Evolutionary conservation across 2,888 invertebrate genomes (phyloP).

Genomic region (Stictocephala bisonia): DNA sequence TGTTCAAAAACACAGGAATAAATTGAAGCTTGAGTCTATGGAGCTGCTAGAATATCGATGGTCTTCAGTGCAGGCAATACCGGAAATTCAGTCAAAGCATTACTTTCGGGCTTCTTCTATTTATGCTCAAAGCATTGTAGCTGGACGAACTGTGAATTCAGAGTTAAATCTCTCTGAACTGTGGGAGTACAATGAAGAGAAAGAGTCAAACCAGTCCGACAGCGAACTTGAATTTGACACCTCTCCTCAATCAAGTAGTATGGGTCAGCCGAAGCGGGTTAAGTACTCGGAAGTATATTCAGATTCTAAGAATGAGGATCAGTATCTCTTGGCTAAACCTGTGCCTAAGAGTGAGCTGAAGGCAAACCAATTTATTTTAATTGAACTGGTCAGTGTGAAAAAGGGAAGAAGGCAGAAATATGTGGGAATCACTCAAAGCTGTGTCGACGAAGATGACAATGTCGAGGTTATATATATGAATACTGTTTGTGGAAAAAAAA

Average conservation of each 20-base stretch:
- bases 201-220: constrained; percentile 31
- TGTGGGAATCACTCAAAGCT: constrained; percentile 36
- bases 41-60: constrained; percentile 26
- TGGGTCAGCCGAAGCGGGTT: constrained; percentile 23
- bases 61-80: constrained; percentile 26
- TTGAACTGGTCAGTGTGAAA: constrained; percentile 24
- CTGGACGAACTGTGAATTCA: constrained; percentile 34
- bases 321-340: constrained; percentile 21
- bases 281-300: constrained; percentile 20
- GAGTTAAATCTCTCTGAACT: constrained; percentile 17
- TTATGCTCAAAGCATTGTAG: constrained; percentile 32
- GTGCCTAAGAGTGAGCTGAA: constrained; percentile 34
- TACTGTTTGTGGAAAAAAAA: constrained; percentile 35
- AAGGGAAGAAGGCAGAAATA: constrained; percentile 28
- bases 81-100: constrained; percentile 24
- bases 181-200: constrained; percentile 3
- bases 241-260: constrained; percentile 28
- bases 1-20: constrained; percentile 36
- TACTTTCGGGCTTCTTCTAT: constrained; percentile 28
- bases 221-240: constrained; percentile 24
- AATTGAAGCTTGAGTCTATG: constrained; percentile 40
- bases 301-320: constrained; percentile 29
- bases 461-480: constrained; percentile 36
- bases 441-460: constrained; percentile 36
- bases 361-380: constrained; percentile 36